A percentile compares a stretch with the other conserved stretches of the same genome.
phyloP scores from a whole-genome alignment of 2,797 vertebrate species.

The Spinibarbus caldwelli region DNA sequence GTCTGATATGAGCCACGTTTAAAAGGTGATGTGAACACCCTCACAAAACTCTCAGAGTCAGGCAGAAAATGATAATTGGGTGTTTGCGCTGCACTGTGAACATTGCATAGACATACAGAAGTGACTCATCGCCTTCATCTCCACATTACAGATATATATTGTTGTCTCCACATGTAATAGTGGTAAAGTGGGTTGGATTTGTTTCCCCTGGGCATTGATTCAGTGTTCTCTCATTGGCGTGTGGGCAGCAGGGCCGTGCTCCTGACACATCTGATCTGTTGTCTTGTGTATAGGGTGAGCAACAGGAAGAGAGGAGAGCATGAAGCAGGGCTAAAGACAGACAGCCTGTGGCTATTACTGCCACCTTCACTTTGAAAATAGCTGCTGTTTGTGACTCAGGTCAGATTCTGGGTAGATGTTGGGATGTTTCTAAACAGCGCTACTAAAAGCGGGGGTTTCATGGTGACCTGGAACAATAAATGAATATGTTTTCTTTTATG shows the following conservation, averaged over 20 bases:
- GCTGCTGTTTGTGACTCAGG: slow-evolving; percentile 17
- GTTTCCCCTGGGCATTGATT: slow-evolving; percentile 24
- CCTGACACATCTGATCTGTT: slow-evolving; percentile 46
- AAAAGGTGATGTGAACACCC: slow-evolving; percentile 15
- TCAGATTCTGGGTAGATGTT: slow-evolving; percentile 13
- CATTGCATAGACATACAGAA: not conserved
- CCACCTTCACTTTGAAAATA: slow-evolving; percentile 10
- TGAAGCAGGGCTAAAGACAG: slow-evolving; percentile 38
- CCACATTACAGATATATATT: slow-evolving; percentile 33
- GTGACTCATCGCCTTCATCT: slow-evolving; percentile 26
- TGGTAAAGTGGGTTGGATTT: slow-evolving; percentile 39
- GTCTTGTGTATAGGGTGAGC: slow-evolving; percentile 6
- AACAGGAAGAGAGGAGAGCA: not conserved
- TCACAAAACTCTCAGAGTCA: not conserved
- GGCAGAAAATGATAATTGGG: not conserved
- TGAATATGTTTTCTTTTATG: not conserved
- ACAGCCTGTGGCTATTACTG: slow-evolving; percentile 22
- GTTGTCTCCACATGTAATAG: slow-evolving; percentile 17
- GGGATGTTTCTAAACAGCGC: not conserved
- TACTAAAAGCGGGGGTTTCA: not conserved
- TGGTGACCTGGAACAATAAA: not conserved
- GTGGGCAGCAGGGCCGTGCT: slow-evolving; percentile 11
- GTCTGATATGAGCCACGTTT: not conserved
- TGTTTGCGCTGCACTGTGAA: slow-evolving; percentile 1
- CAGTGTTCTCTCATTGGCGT: slow-evolving; percentile 31